Conservation (phyloP, 2,797 vertebrate genomes). For the Pseudomugil tenellus region DNA sequence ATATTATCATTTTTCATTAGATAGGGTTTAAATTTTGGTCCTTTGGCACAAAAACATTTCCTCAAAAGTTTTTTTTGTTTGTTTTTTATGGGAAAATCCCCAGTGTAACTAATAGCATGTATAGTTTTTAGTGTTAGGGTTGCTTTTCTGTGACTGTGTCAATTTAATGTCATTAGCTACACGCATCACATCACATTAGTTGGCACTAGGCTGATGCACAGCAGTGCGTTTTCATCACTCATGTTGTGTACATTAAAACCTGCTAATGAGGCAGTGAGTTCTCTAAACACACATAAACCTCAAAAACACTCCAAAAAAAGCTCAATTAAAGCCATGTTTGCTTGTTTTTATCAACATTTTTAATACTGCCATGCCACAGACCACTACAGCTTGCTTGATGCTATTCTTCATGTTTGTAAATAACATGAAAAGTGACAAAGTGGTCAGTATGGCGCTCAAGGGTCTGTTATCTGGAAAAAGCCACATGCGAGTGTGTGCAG, state of each 20-base stretch:
- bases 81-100: too few relatives aligned
- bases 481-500: conserved; percentile 7
- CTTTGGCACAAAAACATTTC: too few relatives aligned
- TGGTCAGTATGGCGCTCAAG: conserved; percentile 23
- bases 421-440: conserved; percentile 21
- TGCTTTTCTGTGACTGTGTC: too few relatives aligned
- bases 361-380: background rate
- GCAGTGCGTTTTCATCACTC: background rate
- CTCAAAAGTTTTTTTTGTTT: too few relatives aligned
- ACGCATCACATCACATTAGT: too few relatives aligned
- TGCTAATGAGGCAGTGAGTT: conserved; percentile 13
- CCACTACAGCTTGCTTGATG: conserved; percentile 2
- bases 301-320: background rate
- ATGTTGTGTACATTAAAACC: background rate
- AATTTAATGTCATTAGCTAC: too few relatives aligned
- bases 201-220: background rate
- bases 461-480: conserved; percentile 16
- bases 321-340: conserved; percentile 10
- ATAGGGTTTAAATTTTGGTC: too few relatives aligned
- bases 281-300: conserved; percentile 10
- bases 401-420: conserved; percentile 28
- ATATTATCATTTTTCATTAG: too few relatives aligned
- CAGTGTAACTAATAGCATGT: too few relatives aligned
- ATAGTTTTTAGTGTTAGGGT: too few relatives aligned
- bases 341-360: conserved; percentile 1